These are phyloP conservation scores for Noctua janthe DNA, from an alignment of 2,888 invertebrate species.

Conservation along the genomic window DNA sequence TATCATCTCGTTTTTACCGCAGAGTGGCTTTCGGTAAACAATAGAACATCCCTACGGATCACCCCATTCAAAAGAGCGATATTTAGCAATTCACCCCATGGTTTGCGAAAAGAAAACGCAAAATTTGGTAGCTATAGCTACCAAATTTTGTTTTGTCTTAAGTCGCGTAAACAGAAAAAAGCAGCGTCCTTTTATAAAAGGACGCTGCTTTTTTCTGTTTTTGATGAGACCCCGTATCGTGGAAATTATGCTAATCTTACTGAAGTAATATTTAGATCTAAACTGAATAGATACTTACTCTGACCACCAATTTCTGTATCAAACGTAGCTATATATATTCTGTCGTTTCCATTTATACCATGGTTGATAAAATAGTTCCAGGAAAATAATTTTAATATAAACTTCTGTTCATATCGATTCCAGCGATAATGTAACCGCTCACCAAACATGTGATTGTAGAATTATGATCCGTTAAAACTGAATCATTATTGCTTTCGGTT, in stretches of 20 bases:
- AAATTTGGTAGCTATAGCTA: background rate
- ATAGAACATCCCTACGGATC: conserved; percentile 27
- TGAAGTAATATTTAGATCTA: background rate
- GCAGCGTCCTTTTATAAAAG: too few species aligned
- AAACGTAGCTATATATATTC: too few species aligned
- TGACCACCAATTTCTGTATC: background rate
- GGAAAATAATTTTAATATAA: background rate
- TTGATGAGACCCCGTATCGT: background rate
- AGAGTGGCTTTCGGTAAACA: conserved; percentile 37
- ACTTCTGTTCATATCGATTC: background rate
- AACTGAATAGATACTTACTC: background rate
- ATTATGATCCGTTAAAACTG: conserved; percentile 49
- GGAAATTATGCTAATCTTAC: background rate
- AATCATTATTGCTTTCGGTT: conserved; percentile 48
- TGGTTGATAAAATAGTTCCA: background rate
- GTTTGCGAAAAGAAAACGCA: conserved; percentile 1
- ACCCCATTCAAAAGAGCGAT: conserved; percentile 17
- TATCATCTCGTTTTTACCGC: conserved; percentile 24
- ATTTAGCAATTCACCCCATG: conserved; percentile 5
- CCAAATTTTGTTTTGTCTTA: too few species aligned
- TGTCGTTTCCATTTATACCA: background rate
- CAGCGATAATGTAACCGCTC: conserved; percentile 20
- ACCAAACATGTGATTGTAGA: conserved; percentile 36
- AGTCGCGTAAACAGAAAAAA: too few species aligned
- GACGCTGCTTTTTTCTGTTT: background rate